Percentiles rank a stretch among this genome's conserved stretches.
Conservation (phyloP, 2,888 invertebrate genomes). For the Drosophila anomelani region DNA sequence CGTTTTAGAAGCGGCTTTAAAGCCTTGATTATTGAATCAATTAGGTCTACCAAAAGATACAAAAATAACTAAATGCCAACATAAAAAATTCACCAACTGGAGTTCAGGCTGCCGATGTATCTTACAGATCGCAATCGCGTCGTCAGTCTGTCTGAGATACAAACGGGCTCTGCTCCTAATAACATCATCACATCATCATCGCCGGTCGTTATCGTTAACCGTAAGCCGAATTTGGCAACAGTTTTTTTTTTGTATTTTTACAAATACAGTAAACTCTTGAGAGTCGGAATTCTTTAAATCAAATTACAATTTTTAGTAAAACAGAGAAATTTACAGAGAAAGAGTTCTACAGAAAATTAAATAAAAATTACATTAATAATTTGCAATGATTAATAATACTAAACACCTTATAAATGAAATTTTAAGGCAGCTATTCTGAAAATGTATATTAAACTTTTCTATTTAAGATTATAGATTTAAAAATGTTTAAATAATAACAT, state of each 20-base stretch:
- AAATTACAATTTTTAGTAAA: not conserved
- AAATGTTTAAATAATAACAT: no score
- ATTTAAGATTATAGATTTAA: no score
- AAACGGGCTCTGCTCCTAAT: constrained; percentile 42
- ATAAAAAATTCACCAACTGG: constrained; percentile 40
- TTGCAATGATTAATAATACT: no score
- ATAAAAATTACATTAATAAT: no score
- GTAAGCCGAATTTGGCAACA: constrained; percentile 46
- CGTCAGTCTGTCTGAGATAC: constrained; percentile 32
- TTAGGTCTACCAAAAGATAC: constrained; percentile 54
- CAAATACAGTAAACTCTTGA: constrained; percentile 13
- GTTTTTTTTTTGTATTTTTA: constrained; percentile 31
- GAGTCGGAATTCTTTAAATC: not conserved
- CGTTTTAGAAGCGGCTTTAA: constrained; percentile 59
- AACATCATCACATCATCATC: constrained; percentile 48
- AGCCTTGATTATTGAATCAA: constrained; percentile 79
- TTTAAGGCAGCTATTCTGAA: no score
- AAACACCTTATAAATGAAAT: no score
- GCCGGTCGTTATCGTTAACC: constrained; percentile 47
- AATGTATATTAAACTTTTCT: no score
- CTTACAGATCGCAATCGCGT: constrained; percentile 24
- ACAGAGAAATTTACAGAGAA: no score
- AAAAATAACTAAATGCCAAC: constrained; percentile 8
- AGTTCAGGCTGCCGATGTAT: constrained; percentile 31
- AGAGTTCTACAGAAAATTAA: not conserved